Percentiles rank a stretch among this genome's conserved stretches.
phyloP scores from a whole-genome alignment of 2,888 invertebrate species.

The Melinaea marsaeus region DNA sequence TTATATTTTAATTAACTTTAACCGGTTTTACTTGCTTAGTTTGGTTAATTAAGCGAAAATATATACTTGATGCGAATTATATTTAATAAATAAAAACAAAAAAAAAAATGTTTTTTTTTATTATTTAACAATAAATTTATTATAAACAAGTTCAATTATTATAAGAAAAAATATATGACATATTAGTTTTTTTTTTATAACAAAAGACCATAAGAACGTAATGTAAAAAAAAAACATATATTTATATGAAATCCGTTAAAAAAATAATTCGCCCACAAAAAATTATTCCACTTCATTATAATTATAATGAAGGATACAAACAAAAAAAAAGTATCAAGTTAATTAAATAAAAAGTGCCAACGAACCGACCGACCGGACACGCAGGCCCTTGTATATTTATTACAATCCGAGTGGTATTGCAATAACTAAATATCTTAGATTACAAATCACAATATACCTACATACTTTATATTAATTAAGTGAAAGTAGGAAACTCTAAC shows the following conservation, averaged over 20 bases:
- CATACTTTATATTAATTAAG: not conserved
- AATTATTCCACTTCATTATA: constrained; percentile 21
- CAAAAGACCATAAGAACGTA: too few species aligned
- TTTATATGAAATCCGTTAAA: not conserved
- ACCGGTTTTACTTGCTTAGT: constrained; percentile 28
- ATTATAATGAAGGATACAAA: constrained; percentile 33
- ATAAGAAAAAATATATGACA: too few species aligned
- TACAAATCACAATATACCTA: not conserved
- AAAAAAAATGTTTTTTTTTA: too few species aligned
- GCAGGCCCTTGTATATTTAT: constrained; percentile 63
- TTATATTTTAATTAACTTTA: constrained; percentile 32
- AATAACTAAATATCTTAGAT: constrained; percentile 17
- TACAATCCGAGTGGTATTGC: constrained; percentile 42
- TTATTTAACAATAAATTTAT: too few species aligned
- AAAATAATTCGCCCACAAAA: not conserved
- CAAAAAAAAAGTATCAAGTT: constrained; percentile 39
- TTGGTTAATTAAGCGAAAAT: constrained; percentile 31
- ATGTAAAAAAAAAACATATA: too few species aligned
- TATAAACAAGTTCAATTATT: too few species aligned
- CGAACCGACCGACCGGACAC: constrained; percentile 36
- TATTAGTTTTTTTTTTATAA: too few species aligned
- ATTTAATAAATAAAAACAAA: too few species aligned
- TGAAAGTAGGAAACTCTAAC: not conserved
- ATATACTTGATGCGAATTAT: not conserved
- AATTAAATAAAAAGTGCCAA: constrained; percentile 47